These are phyloP conservation scores for Prolemur simus DNA, from an alignment of 2,113 vertebrate genomes.

Conservation along the genomic window DNA sequence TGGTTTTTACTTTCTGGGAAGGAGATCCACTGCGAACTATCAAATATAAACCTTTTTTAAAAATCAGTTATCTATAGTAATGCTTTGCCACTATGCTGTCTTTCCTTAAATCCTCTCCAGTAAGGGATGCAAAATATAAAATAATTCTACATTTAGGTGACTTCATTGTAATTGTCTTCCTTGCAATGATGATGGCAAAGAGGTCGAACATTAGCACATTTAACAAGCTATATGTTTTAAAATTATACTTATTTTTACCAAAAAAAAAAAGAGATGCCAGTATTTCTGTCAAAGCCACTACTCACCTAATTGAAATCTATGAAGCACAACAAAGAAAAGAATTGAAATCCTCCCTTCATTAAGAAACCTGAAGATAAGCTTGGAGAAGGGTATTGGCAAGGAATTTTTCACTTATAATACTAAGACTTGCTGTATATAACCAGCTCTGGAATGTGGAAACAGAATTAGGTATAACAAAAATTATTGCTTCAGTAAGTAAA, in stretches of 20 bases:
- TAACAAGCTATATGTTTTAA: background rate
- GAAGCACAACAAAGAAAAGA: constrained; percentile 19
- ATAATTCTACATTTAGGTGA: background rate
- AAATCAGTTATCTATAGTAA: background rate
- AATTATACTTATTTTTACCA: background rate
- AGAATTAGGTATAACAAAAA: background rate
- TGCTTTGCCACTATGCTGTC: background rate
- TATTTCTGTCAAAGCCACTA: background rate
- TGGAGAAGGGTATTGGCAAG: background rate
- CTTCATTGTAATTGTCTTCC: background rate
- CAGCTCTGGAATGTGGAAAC: background rate
- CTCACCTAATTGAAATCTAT: constrained; percentile 42
- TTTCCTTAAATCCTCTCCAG: background rate
- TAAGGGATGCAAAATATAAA: background rate
- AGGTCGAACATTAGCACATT: background rate
- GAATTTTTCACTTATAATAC: background rate
- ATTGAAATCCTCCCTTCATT: constrained; percentile 27
- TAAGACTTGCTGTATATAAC: background rate
- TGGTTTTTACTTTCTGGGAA: background rate
- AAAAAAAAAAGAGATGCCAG: constrained; percentile 2
- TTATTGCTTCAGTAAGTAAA: background rate
- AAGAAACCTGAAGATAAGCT: background rate
- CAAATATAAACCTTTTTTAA: background rate
- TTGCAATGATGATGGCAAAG: background rate
- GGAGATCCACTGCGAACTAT: background rate